phyloP scores from a whole-genome alignment of 2,888 invertebrate genomes.

The Harmothoe impar region DNA sequence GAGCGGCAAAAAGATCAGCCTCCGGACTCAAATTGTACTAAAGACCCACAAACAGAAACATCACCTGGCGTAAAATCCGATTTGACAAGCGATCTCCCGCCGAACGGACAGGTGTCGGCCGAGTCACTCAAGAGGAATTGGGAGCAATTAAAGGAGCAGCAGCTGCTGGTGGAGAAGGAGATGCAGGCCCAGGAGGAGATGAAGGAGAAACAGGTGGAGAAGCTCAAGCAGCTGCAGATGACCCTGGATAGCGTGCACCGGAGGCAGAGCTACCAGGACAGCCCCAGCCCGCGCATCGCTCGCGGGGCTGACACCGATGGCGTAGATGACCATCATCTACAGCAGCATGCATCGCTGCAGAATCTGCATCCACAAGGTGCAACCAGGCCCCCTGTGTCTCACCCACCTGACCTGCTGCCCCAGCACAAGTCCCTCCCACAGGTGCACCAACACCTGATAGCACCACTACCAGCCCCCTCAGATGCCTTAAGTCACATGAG shows the following conservation, averaged over 20 bases:
- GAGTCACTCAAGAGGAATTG: background rate
- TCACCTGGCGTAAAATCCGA: background rate
- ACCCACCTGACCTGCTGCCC: slow-evolving; percentile 10
- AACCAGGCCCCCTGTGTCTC: background rate
- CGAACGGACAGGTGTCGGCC: background rate
- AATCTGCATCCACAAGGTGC: background rate
- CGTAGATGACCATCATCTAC: background rate
- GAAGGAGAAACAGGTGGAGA: slow-evolving; percentile 47
- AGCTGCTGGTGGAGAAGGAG: background rate
- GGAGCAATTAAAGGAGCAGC: background rate
- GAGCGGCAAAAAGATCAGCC: background rate
- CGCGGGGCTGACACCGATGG: background rate
- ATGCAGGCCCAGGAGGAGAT: background rate
- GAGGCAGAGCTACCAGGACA: slow-evolving; percentile 27
- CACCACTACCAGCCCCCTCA: background rate
- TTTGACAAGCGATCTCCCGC: background rate
- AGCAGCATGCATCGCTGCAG: background rate
- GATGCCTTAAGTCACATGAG: slow-evolving; percentile 5
- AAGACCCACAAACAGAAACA: background rate
- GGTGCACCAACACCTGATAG: background rate
- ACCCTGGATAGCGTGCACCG: background rate
- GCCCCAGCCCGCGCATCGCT: background rate
- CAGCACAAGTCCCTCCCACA: slow-evolving; percentile 41
- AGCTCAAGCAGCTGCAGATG: slow-evolving; percentile 8
- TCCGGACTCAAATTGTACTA: background rate